Base-by-base conservation (phyloP, 2,797 vertebrate species). In the Lepus oiostolus region DNA sequence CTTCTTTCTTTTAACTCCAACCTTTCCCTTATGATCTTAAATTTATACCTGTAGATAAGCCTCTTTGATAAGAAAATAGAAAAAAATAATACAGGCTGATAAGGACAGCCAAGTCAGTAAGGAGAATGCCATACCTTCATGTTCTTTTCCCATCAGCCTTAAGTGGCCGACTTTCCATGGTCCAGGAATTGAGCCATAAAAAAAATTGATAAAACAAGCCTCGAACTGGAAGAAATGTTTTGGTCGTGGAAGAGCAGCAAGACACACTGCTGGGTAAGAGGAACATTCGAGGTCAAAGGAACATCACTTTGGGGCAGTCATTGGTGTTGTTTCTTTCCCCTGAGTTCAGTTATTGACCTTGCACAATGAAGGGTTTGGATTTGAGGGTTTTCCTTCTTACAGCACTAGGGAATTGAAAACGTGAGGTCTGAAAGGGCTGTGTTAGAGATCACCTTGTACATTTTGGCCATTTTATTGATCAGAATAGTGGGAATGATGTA, bases 11-110 rank as follows among this genome's bases (percentile, higher is more conserved):
- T 6, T 75, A 47, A 89, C 12, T 94, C 17, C 11, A n/a, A 58
- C 7, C 14, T 90, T 24, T 74, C 17, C 35, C 42, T 47, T 24
- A 63, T 65, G 52, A 75, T 32, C 16, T 83, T 86, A 65, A 87
- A 90, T 79, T 77, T 80, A 30, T 86, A 92, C 13, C 7, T 10
- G 16, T 63, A 10, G 16, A 50, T 63, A 2, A 90, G 35, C 1
- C 24, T 90, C 50, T 90, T 54, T 38, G 79, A 80, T 80, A 54
- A 94, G 38, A 30, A 83, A 94, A 68, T 63, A 54, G 30, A 13
- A 32, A 54, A 28, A 28, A 89, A 84, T 21, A 42, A 24, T 13
- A 24, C n/a, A 52, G 65, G 11, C 38, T 75, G 65, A 14, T 47
- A 83, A 90, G 30, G 5, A 83, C n/a, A 86, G 19, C 54, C 85